Base-by-base conservation (phyloP, 2,888 invertebrate genomes). In the Plebejus anna region DNA sequence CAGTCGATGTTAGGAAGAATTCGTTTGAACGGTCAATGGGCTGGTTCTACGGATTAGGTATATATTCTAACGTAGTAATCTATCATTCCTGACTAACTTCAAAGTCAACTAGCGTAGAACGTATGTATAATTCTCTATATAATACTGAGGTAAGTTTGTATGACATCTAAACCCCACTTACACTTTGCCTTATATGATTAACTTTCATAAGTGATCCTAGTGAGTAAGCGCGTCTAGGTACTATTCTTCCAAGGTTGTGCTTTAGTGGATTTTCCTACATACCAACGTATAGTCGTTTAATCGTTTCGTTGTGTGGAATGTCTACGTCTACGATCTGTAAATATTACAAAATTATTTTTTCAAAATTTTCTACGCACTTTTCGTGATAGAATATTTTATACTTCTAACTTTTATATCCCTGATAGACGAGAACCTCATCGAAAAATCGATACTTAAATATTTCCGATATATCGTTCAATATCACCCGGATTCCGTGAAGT, bases 231-330 rank as follows among this genome's bases (percentile, higher is more conserved):
- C 91, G 85, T 90, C 87, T 93, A 94, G 92, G 82, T 92, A 92
- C 91, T 92, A 92, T 91, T 94, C 92, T 92, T 93, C 93, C 92
- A 93, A 89, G 93, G 93, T 94, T 93, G 93, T 93, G 93, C 93
- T 92, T 93, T 91, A 91, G 92, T 91, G 90, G 91, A 88, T 89
- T 91, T 90, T 87, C 88, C 84, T 84, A 85, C 83, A 83, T 84
- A 85, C 82, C 82, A 83, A 81, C 84, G 83, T 70, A 76, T 78
- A 79, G 76, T 78, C 76, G 75, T 80, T 85, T 84, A 81, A 82
- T 81, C 82, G 81, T 82, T 84, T 84, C 83, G 78, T 83, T 81
- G 79, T 83, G 82, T 85, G 84, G 83, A 80, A 81, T 79, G 78
- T 75, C 81, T 81, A 85, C 83, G 79, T 86, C 83, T 87, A 86